Conservation (phyloP, 2,797 vertebrate species). For the Haliaeetus vocifer region DNA sequence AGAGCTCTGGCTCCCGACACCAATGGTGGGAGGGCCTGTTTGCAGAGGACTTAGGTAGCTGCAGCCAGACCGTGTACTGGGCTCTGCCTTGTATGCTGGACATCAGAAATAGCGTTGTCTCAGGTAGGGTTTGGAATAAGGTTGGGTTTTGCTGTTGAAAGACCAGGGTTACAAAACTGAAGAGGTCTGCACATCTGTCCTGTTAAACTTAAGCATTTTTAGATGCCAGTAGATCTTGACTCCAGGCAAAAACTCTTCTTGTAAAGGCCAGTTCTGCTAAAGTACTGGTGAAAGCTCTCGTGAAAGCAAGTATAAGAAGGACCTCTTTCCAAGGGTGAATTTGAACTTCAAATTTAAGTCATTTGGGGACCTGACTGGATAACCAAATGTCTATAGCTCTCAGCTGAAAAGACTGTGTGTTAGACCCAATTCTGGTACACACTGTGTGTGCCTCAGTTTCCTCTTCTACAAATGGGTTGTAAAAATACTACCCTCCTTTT, state of each 20-base stretch:
- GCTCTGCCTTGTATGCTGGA: neutral
- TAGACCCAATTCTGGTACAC: neutral
- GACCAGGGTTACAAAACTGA: neutral
- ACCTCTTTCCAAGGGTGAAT: neutral
- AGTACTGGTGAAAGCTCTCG: neutral
- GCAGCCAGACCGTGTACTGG: accelerated
- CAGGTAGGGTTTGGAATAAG: neutral
- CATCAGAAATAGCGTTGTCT: neutral
- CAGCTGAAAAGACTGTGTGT: neutral
- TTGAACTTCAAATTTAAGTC: neutral
- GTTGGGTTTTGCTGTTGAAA: neutral
- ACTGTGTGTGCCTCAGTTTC: accelerated
- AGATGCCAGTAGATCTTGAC: neutral
- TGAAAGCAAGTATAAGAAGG: neutral
- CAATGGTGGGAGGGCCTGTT: neutral
- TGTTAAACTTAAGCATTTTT: neutral
- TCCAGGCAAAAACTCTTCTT: neutral
- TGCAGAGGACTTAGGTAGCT: neutral
- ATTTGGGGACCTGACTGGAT: neutral
- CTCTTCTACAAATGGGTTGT: neutral
- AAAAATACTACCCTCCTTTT: neutral
- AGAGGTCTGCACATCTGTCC: neutral
- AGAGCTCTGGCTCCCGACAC: neutral
- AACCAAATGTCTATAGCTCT: neutral
- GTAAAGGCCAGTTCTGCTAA: neutral